Evolutionary conservation across 2,113 vertebrate species (phyloP).

Genomic region (Cheilinus undulatus): DNA sequence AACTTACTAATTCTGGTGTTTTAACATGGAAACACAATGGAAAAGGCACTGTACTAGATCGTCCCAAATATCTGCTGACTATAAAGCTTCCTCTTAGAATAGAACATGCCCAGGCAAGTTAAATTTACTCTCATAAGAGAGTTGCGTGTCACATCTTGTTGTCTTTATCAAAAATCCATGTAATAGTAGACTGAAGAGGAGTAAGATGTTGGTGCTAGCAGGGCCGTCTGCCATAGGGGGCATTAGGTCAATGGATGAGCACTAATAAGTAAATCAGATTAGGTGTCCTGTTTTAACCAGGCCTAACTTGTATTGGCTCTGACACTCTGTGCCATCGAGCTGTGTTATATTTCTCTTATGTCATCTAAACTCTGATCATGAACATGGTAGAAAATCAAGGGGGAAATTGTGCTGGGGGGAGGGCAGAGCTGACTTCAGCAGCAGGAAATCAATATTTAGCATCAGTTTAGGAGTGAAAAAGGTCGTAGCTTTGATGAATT

Average conservation of each 20-base stretch:
- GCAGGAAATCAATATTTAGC: constrained; percentile 65
- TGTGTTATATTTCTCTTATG: constrained; percentile 58
- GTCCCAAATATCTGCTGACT: too few species aligned
- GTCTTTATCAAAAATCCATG: constrained; percentile 24
- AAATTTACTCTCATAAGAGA: not conserved
- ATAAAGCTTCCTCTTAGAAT: too few species aligned
- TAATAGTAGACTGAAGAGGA: not conserved
- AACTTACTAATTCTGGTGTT: too few species aligned
- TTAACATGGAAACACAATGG: too few species aligned
- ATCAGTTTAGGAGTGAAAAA: constrained; percentile 49
- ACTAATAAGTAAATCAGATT: constrained; percentile 68
- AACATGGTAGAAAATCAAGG: constrained; percentile 48
- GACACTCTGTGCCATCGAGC: constrained; percentile 16
- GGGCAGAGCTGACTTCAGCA: constrained; percentile 54
- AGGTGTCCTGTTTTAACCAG: constrained; percentile 55
- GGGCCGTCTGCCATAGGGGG: constrained; percentile 27
- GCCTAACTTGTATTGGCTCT: constrained; percentile 45
- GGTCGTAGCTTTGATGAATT: constrained; percentile 59
- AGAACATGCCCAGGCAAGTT: too few species aligned
- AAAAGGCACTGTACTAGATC: too few species aligned
- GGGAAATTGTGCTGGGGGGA: constrained; percentile 14
- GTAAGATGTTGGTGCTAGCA: not conserved
- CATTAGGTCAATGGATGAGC: constrained; percentile 45
- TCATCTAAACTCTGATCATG: constrained; percentile 51
- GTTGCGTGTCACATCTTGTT: constrained; percentile 26